These are phyloP conservation scores for Archivesica marissinica DNA, from an alignment of 1,140 invertebrate species.

Conservation along the genomic window DNA sequence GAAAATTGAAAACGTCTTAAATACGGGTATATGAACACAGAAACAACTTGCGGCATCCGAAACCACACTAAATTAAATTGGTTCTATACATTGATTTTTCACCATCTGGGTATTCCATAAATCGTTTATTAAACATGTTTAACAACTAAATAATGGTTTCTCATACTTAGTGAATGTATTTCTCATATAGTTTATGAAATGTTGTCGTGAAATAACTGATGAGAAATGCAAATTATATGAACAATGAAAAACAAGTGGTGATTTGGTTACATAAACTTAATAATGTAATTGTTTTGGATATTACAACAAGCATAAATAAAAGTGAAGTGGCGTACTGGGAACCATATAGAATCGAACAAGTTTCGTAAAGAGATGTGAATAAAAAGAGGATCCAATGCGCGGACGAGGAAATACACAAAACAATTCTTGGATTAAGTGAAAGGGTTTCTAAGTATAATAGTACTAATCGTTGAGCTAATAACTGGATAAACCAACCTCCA, in stretches of 20 bases:
- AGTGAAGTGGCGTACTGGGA: background rate
- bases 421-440: too few species aligned
- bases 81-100: background rate
- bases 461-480: too few species aligned
- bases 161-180: background rate
- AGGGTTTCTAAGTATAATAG: too few species aligned
- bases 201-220: background rate
- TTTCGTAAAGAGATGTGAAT: background rate
- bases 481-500: too few species aligned
- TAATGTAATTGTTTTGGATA: background rate
- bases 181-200: constrained; percentile 3
- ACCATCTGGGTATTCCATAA: constrained; percentile 27
- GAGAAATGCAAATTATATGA: constrained; percentile 26
- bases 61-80: constrained; percentile 16
- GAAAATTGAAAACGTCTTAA: constrained; percentile 16
- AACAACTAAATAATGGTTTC: background rate
- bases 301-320: too few species aligned
- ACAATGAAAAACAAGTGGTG: background rate
- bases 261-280: background rate
- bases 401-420: too few species aligned
- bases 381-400: too few species aligned
- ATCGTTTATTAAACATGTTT: constrained; percentile 16
- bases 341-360: background rate
- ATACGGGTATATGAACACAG: constrained; percentile 3
- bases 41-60: background rate